Evolutionary conservation across 1,140 invertebrate genomes (phyloP).

Genomic region (Melipona quadrifasciata): DNA sequence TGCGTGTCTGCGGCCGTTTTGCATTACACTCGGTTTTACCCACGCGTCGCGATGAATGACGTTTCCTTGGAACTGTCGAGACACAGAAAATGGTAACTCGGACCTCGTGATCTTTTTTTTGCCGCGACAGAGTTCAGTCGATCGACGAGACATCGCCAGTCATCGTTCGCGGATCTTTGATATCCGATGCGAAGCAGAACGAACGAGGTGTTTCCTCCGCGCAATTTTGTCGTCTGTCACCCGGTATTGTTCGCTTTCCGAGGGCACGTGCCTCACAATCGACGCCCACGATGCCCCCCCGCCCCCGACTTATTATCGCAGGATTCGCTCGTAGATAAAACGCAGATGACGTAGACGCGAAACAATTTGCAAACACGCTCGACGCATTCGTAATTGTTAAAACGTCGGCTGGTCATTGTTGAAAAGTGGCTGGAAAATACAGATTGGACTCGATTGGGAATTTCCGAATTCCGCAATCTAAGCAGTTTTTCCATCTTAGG

Average conservation of each 20-base stretch:
- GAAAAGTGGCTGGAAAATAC: background rate
- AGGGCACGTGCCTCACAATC: conserved; percentile 39
- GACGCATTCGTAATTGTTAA: no score
- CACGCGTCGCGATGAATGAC: background rate
- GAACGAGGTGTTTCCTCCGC: conserved; percentile 11
- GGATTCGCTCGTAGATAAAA: background rate
- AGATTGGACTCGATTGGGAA: no score
- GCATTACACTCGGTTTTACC: background rate
- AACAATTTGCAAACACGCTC: background rate
- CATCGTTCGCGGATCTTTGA: no score
- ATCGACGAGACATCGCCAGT: background rate
- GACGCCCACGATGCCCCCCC: conserved; percentile 9
- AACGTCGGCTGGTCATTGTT: no score
- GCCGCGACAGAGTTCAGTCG: background rate
- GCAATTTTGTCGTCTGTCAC: background rate
- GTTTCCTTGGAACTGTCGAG: background rate
- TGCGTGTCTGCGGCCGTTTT: background rate
- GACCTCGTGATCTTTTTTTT: background rate
- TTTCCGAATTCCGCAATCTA: no score
- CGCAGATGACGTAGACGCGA: background rate
- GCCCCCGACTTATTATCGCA: background rate
- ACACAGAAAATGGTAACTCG: background rate
- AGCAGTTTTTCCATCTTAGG: no score
- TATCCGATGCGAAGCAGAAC: no score
- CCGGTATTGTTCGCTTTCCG: background rate